Base-by-base conservation (phyloP, 1,140 invertebrate genomes). In the Lepidurus arcticus region DNA sequence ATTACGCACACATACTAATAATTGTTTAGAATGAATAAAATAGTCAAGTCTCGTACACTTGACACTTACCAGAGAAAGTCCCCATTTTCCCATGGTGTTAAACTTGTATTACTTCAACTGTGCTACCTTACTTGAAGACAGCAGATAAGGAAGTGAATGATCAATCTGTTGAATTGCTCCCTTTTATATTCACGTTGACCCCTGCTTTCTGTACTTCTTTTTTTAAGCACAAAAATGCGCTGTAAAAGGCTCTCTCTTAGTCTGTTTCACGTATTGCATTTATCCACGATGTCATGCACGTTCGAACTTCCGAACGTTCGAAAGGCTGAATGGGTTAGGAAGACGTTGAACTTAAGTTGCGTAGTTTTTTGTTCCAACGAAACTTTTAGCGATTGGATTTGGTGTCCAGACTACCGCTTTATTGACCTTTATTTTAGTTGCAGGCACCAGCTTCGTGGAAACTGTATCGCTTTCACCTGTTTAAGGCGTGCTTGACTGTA, bases 111-210 rank as follows among this genome's bases (percentile, higher is more conserved):
- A 65, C 53, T 65, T 65, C 53, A 21, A 65, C 53, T 65, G 53
- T n/a, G 53, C 13, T 65, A 21, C 13, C 53, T 34, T 34, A 34
- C 6, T 65, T 65, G 53, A 65, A 65, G 53, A 65, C 53, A 65
- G 53, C 53, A 65, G 53, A 65, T 13, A 21, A 65, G 53, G 53
- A 65, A 65, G 53, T 65, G 53, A 65, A 65, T 65, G 53, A 65
- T 65, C 7, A 65, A 65, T 65, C 13, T 65, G 53, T 21, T 3
- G 13, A n/a, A n/a, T 16, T 65, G 53, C 21, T 13, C 53, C 53
- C 53, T 65, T 65, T 65, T 65, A 65, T 65, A 65, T 34, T 34
- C 34, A 34, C 34, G 2, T 34, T 34, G 34, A 34, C 34, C 34
- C 34, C 34, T 34, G 2, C 53, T 65, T 65, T 6, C 13, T 65